Evolutionary conservation across 2,797 vertebrate species (phyloP).

Genomic region (Melanotaenia pygmaea): DNA sequence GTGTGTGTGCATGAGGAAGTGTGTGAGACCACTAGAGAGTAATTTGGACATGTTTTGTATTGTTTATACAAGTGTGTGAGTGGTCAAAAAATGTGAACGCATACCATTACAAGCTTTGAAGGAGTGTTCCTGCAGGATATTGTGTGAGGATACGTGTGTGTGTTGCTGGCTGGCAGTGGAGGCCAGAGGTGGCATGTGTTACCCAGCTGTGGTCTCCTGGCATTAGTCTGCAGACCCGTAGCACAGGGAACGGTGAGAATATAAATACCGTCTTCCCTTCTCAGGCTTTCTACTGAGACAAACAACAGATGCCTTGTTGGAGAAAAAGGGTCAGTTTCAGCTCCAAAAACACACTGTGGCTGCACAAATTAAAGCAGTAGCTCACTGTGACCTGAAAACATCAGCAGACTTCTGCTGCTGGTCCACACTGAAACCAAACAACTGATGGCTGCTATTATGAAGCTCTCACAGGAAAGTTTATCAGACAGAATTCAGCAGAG

Average conservation of each 20-base stretch:
- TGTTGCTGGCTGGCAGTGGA: slow-evolving; percentile 49
- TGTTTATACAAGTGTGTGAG: slow-evolving; percentile 56
- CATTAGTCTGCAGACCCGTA: slow-evolving; percentile 29
- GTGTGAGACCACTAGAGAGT: slow-evolving; percentile 13
- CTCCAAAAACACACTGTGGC: slow-evolving; percentile 21
- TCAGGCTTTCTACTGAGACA: slow-evolving; percentile 41
- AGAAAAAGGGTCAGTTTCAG: slow-evolving; percentile 2
- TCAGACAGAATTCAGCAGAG: not conserved
- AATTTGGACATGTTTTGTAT: slow-evolving; percentile 20
- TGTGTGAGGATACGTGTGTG: slow-evolving; percentile 41
- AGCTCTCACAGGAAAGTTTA: not conserved
- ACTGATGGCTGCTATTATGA: slow-evolving; percentile 3
- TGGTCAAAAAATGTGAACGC: not conserved
- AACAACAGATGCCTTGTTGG: slow-evolving; percentile 51
- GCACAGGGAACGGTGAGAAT: slow-evolving; percentile 33
- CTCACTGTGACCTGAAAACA: slow-evolving; percentile 20
- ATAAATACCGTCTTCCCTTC: slow-evolving; percentile 61
- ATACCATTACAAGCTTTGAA: not conserved
- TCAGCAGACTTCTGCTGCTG: slow-evolving; percentile 11
- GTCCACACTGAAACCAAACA: not conserved
- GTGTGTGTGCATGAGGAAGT: slow-evolving; percentile 9
- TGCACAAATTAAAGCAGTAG: slow-evolving; percentile 28
- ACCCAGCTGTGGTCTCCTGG: slow-evolving; percentile 70
- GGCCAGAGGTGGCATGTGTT: slow-evolving; percentile 65
- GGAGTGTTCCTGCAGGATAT: slow-evolving; percentile 1